Percentiles rank a stretch among this genome's conserved stretches.
Conservation (phyloP, 2,888 invertebrate species). For the Ophion costatus region DNA sequence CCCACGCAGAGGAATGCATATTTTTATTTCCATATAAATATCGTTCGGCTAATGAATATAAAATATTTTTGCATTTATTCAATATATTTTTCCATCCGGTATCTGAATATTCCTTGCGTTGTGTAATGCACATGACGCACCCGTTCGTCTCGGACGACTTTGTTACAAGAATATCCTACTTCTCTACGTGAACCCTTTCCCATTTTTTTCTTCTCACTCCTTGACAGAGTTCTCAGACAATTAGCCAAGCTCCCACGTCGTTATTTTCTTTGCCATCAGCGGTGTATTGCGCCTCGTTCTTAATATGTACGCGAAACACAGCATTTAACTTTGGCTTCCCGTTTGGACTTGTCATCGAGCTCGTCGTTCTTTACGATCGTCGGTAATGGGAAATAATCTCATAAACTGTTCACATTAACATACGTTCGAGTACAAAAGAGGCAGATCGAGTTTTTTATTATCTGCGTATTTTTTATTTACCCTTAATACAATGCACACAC, state of each 20-base stretch:
- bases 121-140: slow-evolving; percentile 28
- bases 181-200: background rate
- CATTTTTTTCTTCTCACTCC: slow-evolving; percentile 29
- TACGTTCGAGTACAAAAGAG: background rate
- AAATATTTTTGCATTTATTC: no score
- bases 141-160: slow-evolving; percentile 7
- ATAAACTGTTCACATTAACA: background rate
- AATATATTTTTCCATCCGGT: no score
- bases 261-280: slow-evolving; percentile 4
- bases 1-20: no score
- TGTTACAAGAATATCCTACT: background rate
- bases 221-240: slow-evolving; percentile 60
- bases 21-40: no score
- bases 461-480: no score
- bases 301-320: background rate
- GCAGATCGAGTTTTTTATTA: no score
- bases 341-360: background rate
- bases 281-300: slow-evolving; percentile 1
- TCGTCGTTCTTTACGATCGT: slow-evolving; percentile 8
- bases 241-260: slow-evolving; percentile 31
- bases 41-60: no score
- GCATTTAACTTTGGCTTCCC: slow-evolving; percentile 11
- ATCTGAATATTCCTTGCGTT: background rate
- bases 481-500: no score
- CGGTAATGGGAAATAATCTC: background rate